Conservation (phyloP, 2,888 invertebrate species). For the Megaustenia siamemsis region DNA sequence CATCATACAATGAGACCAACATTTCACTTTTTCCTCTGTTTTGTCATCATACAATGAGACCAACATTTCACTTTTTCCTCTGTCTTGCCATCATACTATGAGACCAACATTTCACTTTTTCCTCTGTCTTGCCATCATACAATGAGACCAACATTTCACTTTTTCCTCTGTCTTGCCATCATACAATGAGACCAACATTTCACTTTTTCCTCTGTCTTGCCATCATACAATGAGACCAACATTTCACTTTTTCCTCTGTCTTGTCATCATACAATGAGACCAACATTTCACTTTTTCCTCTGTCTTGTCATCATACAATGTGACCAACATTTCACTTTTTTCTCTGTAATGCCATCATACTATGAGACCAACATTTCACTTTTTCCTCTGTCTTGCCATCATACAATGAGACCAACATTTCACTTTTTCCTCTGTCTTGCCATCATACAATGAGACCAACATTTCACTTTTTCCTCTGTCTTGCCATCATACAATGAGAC, state of each 20-base stretch:
- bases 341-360: not conserved
- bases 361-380: not conserved
- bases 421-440: not conserved
- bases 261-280: not conserved
- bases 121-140: not conserved
- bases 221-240: too few species aligned
- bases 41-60: constrained; percentile 74
- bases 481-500: too few species aligned
- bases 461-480: too few species aligned
- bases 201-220: too few species aligned
- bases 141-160: too few species aligned
- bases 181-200: too few species aligned
- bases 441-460: too few species aligned
- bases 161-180: not conserved
- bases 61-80: not conserved
- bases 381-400: not conserved
- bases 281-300: not conserved
- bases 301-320: constrained; percentile 75
- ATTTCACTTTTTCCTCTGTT: not conserved
- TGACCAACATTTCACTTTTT: not conserved
- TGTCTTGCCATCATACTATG: not conserved
- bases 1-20: not conserved
- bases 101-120: not conserved
- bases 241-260: not conserved
- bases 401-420: too few species aligned